phyloP scores from a whole-genome alignment of 2,113 vertebrate genomes.

The Theristicus caerulescens region DNA sequence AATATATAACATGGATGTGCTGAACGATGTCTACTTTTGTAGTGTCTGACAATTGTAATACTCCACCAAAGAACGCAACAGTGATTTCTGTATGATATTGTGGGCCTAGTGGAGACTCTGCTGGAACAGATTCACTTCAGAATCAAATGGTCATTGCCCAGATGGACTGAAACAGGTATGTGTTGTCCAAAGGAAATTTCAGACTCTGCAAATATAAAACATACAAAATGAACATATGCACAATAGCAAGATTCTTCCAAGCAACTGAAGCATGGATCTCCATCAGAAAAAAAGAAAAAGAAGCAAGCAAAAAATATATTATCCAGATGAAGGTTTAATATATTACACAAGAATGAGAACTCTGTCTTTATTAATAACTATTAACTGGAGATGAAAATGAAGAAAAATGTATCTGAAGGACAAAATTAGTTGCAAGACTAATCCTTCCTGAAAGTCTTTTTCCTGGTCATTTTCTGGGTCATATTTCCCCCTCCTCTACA shows the following conservation, averaged over 20 bases:
- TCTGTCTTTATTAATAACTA: background rate
- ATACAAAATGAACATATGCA: background rate
- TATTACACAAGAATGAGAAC: background rate
- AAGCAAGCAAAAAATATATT: background rate
- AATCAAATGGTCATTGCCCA: background rate
- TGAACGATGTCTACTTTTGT: background rate
- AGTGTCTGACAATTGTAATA: background rate
- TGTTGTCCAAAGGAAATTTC: background rate
- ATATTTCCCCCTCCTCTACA: background rate
- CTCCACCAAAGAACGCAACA: background rate
- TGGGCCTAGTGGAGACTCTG: background rate
- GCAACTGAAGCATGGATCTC: background rate
- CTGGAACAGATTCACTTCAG: background rate
- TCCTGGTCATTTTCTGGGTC: background rate
- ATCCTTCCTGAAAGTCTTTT: background rate
- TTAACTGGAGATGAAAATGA: background rate
- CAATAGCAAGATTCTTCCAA: background rate
- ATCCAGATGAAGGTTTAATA: background rate
- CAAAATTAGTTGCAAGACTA: background rate
- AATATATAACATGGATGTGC: background rate
- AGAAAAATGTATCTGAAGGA: background rate
- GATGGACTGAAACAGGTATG: background rate
- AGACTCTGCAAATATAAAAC: background rate
- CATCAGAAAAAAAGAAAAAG: background rate
- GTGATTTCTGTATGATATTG: background rate